Base-by-base conservation (phyloP, 2,888 invertebrate genomes). In the Agonum fuliginosum region DNA sequence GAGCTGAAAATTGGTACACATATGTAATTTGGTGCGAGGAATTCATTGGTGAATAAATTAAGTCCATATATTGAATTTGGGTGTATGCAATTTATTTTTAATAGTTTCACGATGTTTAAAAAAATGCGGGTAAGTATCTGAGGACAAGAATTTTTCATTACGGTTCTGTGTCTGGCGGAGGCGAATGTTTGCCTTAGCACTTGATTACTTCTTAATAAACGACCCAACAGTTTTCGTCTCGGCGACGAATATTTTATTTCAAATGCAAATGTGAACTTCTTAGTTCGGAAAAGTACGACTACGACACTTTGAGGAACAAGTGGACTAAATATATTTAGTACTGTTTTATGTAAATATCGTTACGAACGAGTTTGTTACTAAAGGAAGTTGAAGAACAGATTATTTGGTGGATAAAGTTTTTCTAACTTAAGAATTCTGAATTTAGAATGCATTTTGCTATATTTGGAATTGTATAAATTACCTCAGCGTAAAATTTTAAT, bases 161-260 rank as follows among this genome's bases (percentile, higher is more conserved):
- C n/a, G n/a, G n/a, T n/a, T n/a, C n/a, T n/a, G n/a, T n/a, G n/a
- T n/a, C n/a, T n/a, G n/a, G n/a, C 34, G 34, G 5, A 34, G 4
- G 8, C 5, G 34, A 30, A 34, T 62, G 34, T 62, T 62, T 62
- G 20, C 12, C 20, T 62, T 34, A 34, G 30, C 8, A 62, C 17
- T 62, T 62, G 62, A 62, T 30, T 34, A 34, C 62, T 62, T 62
- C 62, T 62, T 62, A 62, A 62, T 62, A 27, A 62, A 62, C 30
- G 34, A 34, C 62, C 19, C 17, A 34, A 30, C 17, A 19, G 48
- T n/a, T n/a, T n/a, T n/a, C 48, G 48, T 17, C 48, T 48, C 34
- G 17, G 62, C 12, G 19, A 8, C 6, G 62, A 19, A 62, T 62
- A 62, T 62, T 62, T 62, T 62, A 62, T 34, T 62, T 62, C 17